Evolutionary conservation across 2,888 invertebrate species (phyloP).

Genomic region (Callimorpha dominula): DNA sequence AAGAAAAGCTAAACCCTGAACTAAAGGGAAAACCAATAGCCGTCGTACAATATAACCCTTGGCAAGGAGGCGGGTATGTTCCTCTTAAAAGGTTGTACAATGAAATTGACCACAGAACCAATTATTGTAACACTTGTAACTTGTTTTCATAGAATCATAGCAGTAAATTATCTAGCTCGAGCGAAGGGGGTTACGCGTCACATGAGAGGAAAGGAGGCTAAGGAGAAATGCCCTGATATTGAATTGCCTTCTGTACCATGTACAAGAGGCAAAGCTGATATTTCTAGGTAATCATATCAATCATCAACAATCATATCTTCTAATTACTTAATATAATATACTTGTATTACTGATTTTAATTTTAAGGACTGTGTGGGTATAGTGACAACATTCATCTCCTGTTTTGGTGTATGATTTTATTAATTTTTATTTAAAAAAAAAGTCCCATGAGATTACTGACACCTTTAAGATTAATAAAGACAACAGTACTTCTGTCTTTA

Average conservation of each 20-base stretch:
- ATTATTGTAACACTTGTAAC: not conserved
- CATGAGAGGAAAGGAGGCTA: conserved; percentile 97
- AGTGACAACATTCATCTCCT: not conserved
- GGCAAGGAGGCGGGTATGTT: conserved; percentile 96
- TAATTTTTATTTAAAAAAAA: too few species aligned
- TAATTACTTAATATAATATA: not conserved
- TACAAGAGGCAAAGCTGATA: conserved; percentile 96
- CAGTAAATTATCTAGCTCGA: conserved; percentile 98
- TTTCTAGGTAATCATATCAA: conserved; percentile 89
- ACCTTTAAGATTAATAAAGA: too few species aligned
- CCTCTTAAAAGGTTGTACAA: not conserved
- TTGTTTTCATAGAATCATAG: conserved; percentile 91
- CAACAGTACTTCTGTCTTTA: not conserved
- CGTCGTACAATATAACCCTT: conserved; percentile 98
- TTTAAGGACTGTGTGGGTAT: too few species aligned
- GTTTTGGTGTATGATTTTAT: too few species aligned
- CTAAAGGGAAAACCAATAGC: conserved; percentile 96
- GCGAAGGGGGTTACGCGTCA: conserved; percentile 95
- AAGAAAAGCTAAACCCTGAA: conserved; percentile 94
- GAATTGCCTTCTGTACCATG: conserved; percentile 94
- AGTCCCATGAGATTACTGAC: too few species aligned
- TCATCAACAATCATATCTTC: too few species aligned
- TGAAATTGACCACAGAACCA: not conserved
- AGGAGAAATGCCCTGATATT: conserved; percentile 95
- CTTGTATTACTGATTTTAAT: not conserved